Evolutionary conservation across 2,113 vertebrate genomes (phyloP).

Genomic region (Tachysurus fulvidraco): DNA sequence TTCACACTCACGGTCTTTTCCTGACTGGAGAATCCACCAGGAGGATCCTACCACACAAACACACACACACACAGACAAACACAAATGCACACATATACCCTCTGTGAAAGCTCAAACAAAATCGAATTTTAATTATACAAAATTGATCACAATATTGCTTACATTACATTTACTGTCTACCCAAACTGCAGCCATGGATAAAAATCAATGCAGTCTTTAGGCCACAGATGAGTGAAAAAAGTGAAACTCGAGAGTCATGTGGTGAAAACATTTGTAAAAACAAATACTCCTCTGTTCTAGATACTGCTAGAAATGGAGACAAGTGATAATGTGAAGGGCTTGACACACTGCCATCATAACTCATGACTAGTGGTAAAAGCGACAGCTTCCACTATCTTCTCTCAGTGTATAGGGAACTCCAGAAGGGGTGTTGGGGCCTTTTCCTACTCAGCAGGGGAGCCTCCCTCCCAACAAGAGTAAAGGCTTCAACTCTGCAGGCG

Average conservation of each 20-base stretch:
- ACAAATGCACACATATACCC: background rate
- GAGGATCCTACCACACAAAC: constrained; percentile 74
- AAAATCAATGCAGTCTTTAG: background rate
- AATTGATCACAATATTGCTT: background rate
- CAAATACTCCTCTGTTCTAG: constrained; percentile 69
- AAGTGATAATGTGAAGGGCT: constrained; percentile 64
- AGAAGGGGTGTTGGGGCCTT: constrained; percentile 54
- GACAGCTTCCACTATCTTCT: constrained; percentile 64
- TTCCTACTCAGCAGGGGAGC: constrained; percentile 72
- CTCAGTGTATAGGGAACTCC: constrained; percentile 64
- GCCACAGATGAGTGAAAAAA: constrained; percentile 31
- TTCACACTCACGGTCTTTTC: constrained; percentile 86
- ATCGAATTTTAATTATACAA: background rate
- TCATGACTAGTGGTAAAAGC: constrained; percentile 70
- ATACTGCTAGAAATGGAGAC: constrained; percentile 59
- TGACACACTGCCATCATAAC: constrained; percentile 67
- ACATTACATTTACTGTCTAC: background rate
- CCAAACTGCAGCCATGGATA: background rate
- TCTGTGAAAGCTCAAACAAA: background rate
- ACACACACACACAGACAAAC: constrained; percentile 37
- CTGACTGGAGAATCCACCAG: constrained; percentile 79
- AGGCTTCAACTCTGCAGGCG: constrained; percentile 71
- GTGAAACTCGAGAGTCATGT: constrained; percentile 47
- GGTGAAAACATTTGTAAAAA: constrained; percentile 65
- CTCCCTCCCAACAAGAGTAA: constrained; percentile 68